Conservation (phyloP, 2,113 vertebrate species). For the Oreamnos americanus region DNA sequence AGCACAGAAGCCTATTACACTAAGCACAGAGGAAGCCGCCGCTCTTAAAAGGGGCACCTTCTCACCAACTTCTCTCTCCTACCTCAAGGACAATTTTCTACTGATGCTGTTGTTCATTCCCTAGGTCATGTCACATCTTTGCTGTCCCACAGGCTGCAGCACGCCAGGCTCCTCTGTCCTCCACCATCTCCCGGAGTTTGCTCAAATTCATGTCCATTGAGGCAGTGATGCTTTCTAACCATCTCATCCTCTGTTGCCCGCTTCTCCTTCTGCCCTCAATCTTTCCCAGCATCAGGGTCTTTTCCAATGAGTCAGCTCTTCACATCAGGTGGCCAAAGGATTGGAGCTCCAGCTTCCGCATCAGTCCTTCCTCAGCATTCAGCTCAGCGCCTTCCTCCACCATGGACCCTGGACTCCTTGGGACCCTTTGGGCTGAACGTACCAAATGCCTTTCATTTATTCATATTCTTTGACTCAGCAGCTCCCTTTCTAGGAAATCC, state of each 20-base stretch:
- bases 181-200: not conserved
- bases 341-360: not conserved
- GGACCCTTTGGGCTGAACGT: not conserved
- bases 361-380: not conserved
- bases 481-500: not conserved
- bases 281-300: not conserved
- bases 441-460: not conserved
- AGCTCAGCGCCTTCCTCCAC: not conserved
- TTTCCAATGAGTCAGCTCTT: not conserved
- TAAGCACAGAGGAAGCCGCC: not conserved
- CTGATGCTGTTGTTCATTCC: not conserved
- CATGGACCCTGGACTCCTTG: fast-evolving
- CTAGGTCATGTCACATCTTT: not conserved
- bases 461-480: fast-evolving
- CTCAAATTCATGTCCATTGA: not conserved
- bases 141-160: not conserved
- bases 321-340: not conserved
- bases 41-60: not conserved
- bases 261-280: not conserved
- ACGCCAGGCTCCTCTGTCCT: not conserved
- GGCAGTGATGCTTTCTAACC: not conserved
- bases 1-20: fast-evolving
- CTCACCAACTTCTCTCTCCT: not conserved
- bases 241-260: not conserved
- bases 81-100: not conserved